These are phyloP conservation scores for Argentina silus DNA, from an alignment of 2,797 vertebrate genomes.

Conservation along the genomic window DNA sequence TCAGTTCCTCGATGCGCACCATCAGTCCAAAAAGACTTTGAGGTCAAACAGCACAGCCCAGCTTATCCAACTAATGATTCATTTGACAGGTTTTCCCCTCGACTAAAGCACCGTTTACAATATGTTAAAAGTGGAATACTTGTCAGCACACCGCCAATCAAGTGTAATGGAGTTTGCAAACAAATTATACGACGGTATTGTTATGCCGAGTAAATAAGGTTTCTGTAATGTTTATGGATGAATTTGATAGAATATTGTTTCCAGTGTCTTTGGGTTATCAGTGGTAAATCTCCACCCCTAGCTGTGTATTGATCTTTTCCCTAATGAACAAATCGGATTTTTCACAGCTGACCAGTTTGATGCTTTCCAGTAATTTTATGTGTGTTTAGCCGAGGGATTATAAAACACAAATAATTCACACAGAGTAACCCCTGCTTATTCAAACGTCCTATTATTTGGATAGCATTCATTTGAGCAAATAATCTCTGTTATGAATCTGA, in stretches of 20 bases:
- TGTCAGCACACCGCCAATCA: slow-evolving; percentile 50
- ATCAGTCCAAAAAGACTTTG: slow-evolving; percentile 70
- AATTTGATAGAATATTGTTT: slow-evolving; percentile 50
- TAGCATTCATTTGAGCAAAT: slow-evolving; percentile 85
- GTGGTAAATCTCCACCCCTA: slow-evolving; percentile 60
- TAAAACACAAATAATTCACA: slow-evolving; percentile 84
- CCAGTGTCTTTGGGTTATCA: slow-evolving; percentile 54
- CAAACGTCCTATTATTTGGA: slow-evolving; percentile 81
- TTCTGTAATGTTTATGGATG: slow-evolving; percentile 27
- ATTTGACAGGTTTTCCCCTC: slow-evolving; percentile 65
- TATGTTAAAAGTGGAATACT: slow-evolving; percentile 33
- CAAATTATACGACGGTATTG: slow-evolving; percentile 54
- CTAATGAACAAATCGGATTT: slow-evolving; percentile 86
- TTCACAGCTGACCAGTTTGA: slow-evolving; percentile 85
- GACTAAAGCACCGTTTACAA: slow-evolving; percentile 47
- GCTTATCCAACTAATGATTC: slow-evolving; percentile 67
- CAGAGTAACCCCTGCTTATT: slow-evolving; percentile 78
- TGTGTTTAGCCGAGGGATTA: slow-evolving; percentile 83
- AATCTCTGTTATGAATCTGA: slow-evolving; percentile 80
- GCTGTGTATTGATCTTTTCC: slow-evolving; percentile 74
- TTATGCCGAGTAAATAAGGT: slow-evolving; percentile 21
- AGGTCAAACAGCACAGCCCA: slow-evolving; percentile 62
- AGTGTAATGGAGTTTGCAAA: slow-evolving; percentile 43
- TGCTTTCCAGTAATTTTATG: slow-evolving; percentile 86
- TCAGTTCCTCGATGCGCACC: slow-evolving; percentile 71